These are phyloP conservation scores for Cheilosia vulpina DNA, from an alignment of 2,888 invertebrate species.

Conservation along the genomic window DNA sequence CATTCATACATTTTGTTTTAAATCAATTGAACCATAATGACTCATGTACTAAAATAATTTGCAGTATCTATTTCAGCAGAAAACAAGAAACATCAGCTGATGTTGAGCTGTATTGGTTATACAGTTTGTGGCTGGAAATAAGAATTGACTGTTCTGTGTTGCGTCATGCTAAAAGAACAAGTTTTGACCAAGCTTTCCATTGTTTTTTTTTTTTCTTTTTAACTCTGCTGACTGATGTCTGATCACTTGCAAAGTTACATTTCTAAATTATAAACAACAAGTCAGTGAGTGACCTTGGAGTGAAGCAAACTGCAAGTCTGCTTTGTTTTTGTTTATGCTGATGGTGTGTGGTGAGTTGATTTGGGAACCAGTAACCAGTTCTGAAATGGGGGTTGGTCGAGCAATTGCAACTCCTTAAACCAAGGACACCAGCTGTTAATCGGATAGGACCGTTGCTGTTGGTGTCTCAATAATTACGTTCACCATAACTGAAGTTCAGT, in stretches of 20 bases:
- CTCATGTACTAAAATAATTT: slow-evolving; percentile 18
- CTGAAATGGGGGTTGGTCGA: too few relatives aligned
- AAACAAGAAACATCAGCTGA: slow-evolving; percentile 60
- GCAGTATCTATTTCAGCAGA: slow-evolving; percentile 30
- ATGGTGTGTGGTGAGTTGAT: background rate
- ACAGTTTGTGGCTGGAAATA: background rate
- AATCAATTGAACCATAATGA: slow-evolving; percentile 5
- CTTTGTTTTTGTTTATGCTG: background rate
- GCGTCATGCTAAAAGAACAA: slow-evolving; percentile 57
- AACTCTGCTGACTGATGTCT: too few relatives aligned
- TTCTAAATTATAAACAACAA: slow-evolving; percentile 6
- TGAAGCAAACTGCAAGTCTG: slow-evolving; percentile 4
- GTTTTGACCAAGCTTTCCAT: slow-evolving; percentile 20
- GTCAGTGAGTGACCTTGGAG: slow-evolving; percentile 30
- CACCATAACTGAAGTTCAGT: background rate
- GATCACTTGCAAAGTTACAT: background rate
- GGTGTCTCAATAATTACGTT: background rate
- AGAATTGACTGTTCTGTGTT: slow-evolving; percentile 26
- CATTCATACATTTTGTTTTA: background rate
- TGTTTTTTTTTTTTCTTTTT: background rate
- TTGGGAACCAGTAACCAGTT: too few relatives aligned
- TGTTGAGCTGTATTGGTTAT: slow-evolving; percentile 26
- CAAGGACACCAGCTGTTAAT: background rate
- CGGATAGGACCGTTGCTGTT: background rate
- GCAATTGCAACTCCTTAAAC: too few relatives aligned